Evolutionary conservation across 1,140 invertebrate genomes (phyloP).

Genomic region (Drosophila asahinai): DNA sequence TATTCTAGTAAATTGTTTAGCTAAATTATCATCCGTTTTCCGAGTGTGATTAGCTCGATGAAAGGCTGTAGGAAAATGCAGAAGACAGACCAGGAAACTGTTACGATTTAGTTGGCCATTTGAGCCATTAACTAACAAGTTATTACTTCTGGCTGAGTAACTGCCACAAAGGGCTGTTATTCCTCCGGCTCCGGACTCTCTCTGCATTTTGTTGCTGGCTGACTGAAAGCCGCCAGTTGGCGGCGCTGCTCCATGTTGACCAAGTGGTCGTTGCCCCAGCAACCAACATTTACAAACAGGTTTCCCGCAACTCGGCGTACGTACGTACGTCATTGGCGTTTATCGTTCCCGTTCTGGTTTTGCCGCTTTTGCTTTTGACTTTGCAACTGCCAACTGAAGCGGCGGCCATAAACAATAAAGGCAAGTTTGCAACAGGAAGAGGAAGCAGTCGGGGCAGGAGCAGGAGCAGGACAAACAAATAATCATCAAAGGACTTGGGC

Average conservation of each 20-base stretch:
- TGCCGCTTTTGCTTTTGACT: constrained; percentile 37
- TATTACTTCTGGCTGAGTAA: constrained; percentile 49
- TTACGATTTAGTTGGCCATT: constrained; percentile 21
- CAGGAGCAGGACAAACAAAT: constrained; percentile 49
- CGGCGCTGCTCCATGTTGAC: constrained; percentile 48
- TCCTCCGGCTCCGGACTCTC: not conserved
- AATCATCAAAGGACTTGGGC: constrained; percentile 37
- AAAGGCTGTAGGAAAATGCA: constrained; percentile 1
- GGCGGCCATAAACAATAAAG: constrained; percentile 56
- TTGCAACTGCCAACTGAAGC: constrained; percentile 33
- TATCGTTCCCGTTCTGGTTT: constrained; percentile 30
- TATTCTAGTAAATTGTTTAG: too few species aligned
- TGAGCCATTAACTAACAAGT: constrained; percentile 63
- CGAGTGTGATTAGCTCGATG: constrained; percentile 46
- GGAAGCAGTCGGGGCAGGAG: constrained; percentile 41
- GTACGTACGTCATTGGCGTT: constrained; percentile 55
- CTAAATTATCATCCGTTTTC: not conserved
- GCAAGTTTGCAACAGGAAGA: constrained; percentile 33
- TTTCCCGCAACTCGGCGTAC: constrained; percentile 40
- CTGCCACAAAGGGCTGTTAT: constrained; percentile 29
- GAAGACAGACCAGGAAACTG: constrained; percentile 33
- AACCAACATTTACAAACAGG: constrained; percentile 80
- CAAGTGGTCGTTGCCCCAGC: constrained; percentile 80
- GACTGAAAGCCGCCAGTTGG: constrained; percentile 45
- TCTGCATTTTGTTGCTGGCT: constrained; percentile 27